These are phyloP conservation scores for Cephus nigrinus DNA, from an alignment of 2,888 invertebrate species.

Conservation along the genomic window DNA sequence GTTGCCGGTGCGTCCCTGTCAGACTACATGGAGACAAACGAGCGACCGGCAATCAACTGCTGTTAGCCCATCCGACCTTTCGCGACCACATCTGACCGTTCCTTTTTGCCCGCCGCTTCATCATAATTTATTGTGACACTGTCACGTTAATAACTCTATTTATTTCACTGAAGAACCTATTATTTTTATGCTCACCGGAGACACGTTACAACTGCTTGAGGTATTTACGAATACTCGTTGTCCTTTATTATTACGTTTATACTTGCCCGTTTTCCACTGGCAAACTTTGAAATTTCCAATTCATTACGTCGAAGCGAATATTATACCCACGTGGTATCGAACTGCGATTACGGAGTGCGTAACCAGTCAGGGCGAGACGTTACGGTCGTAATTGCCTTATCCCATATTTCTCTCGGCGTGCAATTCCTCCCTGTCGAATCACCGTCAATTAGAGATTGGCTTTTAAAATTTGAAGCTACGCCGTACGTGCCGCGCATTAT, in stretches of 20 bases:
- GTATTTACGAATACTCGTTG: neutral
- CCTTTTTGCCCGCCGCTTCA: conserved; percentile 63
- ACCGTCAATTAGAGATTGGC: conserved; percentile 30
- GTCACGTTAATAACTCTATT: conserved; percentile 67
- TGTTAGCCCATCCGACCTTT: conserved; percentile 64
- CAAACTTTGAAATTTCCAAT: too few relatives aligned
- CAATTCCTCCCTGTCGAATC: conserved; percentile 9
- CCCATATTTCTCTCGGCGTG: neutral
- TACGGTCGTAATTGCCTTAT: neutral
- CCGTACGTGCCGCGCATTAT: conserved; percentile 28
- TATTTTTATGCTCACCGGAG: conserved; percentile 49
- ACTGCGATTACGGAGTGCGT: neutral
- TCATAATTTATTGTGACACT: conserved; percentile 66
- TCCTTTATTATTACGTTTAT: neutral
- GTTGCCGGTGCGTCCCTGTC: conserved; percentile 59
- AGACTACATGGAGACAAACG: conserved; percentile 65
- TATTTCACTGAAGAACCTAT: conserved; percentile 62
- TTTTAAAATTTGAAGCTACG: conserved; percentile 25
- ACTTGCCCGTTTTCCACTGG: neutral
- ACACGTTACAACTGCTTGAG: neutral
- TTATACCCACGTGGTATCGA: neutral
- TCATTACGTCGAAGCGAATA: too few relatives aligned
- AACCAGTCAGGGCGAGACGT: neutral
- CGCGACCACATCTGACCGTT: conserved; percentile 60
- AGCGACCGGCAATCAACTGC: conserved; percentile 65